Evolutionary conservation across 2,113 vertebrate species (phyloP).

Genomic region (Tupaia tana): DNA sequence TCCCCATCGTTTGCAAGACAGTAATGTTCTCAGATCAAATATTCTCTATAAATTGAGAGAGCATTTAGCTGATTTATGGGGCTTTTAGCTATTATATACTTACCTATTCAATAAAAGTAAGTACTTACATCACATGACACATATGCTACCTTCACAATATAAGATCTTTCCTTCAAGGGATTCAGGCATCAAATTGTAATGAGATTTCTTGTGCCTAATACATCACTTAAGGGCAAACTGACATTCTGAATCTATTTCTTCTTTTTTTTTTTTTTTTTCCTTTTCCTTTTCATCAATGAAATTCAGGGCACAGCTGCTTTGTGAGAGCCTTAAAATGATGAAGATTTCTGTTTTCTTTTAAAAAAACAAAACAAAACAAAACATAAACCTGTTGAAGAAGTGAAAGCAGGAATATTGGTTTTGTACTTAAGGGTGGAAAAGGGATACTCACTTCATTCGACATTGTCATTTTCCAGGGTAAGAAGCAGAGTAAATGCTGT

Average conservation of each 20-base stretch:
- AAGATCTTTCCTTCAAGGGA: conserved; percentile 88
- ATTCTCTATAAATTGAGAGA: conserved; percentile 90
- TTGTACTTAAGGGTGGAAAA: not conserved
- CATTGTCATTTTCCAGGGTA: not conserved
- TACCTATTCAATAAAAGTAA: conserved; percentile 90
- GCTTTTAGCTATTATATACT: conserved; percentile 92
- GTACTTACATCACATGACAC: conserved; percentile 90
- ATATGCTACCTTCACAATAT: conserved; percentile 87
- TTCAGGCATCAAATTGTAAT: conserved; percentile 89
- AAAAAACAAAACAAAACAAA: not conserved
- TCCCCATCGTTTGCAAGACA: conserved; percentile 82
- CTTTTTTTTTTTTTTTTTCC: conserved; percentile 58
- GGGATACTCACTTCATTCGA: not conserved
- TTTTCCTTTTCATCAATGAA: conserved; percentile 71
- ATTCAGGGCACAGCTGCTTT: conserved; percentile 41
- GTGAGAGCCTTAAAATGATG: conserved; percentile 47
- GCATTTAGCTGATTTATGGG: conserved; percentile 90
- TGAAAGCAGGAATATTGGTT: not conserved
- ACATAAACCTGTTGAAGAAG: conserved; percentile 59
- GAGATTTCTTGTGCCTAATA: conserved; percentile 90
- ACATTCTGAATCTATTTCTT: conserved; percentile 82
- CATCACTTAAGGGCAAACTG: conserved; percentile 89
- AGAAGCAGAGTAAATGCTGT: not conserved
- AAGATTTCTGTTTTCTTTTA: conserved; percentile 39
- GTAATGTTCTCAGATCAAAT: conserved; percentile 90